Conservation (phyloP, 1,140 invertebrate genomes). For the Hestina assimilis region DNA sequence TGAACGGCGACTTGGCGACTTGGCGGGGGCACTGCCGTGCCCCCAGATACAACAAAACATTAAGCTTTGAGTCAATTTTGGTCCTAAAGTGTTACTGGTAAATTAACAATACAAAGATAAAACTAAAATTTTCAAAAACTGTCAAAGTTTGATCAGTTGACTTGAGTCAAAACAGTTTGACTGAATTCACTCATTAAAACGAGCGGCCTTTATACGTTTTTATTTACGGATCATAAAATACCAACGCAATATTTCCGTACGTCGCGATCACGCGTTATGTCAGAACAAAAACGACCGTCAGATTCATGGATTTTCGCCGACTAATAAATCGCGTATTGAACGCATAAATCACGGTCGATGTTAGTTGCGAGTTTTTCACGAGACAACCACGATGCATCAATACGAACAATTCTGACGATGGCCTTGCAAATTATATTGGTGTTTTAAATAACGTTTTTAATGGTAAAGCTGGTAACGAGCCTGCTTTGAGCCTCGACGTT, state of each 20-base stretch:
- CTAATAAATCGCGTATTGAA: constrained; percentile 48
- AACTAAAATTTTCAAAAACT: neutral
- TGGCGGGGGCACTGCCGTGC: too few relatives aligned
- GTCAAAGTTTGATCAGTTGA: neutral
- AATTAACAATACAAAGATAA: neutral
- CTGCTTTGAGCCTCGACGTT: too few relatives aligned
- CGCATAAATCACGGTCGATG: constrained; percentile 45
- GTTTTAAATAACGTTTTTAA: neutral
- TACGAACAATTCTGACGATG: constrained; percentile 19
- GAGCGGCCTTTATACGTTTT: neutral
- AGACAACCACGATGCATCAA: constrained; percentile 30
- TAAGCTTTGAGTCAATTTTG: too few relatives aligned
- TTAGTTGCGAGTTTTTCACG: constrained; percentile 38
- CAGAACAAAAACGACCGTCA: constrained; percentile 41
- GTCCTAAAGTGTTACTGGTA: too few relatives aligned
- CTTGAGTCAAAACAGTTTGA: neutral
- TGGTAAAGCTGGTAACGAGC: neutral
- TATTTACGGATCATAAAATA: constrained; percentile 29
- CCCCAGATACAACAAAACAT: too few relatives aligned
- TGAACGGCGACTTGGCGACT: too few relatives aligned
- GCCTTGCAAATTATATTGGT: neutral
- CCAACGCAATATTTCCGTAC: constrained; percentile 40
- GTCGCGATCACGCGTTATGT: constrained; percentile 32
- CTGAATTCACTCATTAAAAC: neutral
- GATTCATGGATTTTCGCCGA: constrained; percentile 47